phyloP scores from a whole-genome alignment of 2,113 vertebrate species.

The Dendrocopos noguchii region DNA sequence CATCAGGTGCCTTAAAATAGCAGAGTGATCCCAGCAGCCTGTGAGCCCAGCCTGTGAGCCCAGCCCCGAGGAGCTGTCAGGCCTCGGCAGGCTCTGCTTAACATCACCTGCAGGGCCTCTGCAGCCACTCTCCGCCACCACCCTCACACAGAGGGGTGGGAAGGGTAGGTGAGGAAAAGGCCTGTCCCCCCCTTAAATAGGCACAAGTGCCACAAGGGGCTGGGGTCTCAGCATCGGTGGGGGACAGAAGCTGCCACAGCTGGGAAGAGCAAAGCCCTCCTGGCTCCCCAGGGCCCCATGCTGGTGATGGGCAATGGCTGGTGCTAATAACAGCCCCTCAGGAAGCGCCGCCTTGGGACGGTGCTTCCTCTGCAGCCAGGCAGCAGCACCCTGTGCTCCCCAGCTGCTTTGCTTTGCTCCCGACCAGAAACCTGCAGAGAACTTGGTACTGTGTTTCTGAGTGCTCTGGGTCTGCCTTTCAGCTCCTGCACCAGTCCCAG shows the following conservation, averaged over 20 bases:
- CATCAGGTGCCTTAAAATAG: slow-evolving; percentile 40
- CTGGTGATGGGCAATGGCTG: not conserved
- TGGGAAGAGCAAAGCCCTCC: not conserved
- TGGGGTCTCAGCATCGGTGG: not conserved
- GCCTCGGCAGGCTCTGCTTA: not conserved
- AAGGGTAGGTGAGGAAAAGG: accelerated
- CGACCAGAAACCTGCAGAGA: not conserved
- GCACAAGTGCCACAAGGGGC: accelerated
- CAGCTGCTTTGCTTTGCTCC: not conserved
- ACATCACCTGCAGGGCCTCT: accelerated
- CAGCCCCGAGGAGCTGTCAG: not conserved
- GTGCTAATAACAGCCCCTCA: not conserved
- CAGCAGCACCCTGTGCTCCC: not conserved
- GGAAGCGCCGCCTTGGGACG: not conserved
- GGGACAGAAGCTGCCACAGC: not conserved
- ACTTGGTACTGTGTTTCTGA: not conserved
- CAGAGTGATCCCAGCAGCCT: not conserved
- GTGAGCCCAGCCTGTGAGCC: not conserved
- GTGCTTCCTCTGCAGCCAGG: not conserved
- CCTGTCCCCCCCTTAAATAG: accelerated
- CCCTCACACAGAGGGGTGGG: accelerated
- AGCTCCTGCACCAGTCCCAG: not conserved
- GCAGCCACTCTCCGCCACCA: not conserved
- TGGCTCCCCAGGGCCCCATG: not conserved
- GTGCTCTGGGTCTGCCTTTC: not conserved